Evolutionary conservation across 2,113 vertebrate genomes (phyloP).

Genomic region (Lontra canadensis): DNA sequence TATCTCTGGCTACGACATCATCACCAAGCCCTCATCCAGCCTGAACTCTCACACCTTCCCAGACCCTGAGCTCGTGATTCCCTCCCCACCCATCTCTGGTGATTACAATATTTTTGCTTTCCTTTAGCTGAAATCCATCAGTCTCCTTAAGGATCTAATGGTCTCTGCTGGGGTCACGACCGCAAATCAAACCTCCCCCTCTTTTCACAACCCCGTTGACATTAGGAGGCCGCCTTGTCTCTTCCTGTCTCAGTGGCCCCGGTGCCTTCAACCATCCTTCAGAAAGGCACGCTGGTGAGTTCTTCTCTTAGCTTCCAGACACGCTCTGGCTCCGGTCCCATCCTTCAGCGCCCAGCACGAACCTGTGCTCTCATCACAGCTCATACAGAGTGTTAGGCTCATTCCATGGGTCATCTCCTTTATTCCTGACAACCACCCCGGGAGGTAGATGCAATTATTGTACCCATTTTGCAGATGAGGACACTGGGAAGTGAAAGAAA

Average conservation of each 20-base stretch:
- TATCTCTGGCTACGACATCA: not conserved
- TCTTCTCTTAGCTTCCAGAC: not conserved
- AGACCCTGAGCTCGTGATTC: not conserved
- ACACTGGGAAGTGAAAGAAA: not conserved
- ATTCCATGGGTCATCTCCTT: not conserved
- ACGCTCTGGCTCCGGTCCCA: not conserved
- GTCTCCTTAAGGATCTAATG: not conserved
- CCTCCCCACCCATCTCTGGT: not conserved
- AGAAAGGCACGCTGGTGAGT: not conserved
- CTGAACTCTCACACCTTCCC: not conserved
- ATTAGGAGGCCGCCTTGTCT: not conserved
- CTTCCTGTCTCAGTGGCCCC: not conserved
- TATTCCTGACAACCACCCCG: not conserved
- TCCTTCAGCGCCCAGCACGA: not conserved
- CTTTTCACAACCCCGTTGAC: not conserved
- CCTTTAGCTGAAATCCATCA: not conserved
- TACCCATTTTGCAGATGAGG: not conserved
- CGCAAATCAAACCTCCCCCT: not conserved
- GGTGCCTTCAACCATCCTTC: not conserved
- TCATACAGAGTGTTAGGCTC: not conserved
- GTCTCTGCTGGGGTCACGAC: not conserved
- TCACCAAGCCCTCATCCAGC: not conserved
- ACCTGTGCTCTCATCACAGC: not conserved
- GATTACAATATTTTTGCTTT: not conserved
- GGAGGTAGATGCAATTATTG: not conserved